Percentiles rank a stretch among this genome's conserved stretches.
phyloP scores from a whole-genome alignment of 1,140 invertebrate species.

The Nymphalis io region DNA sequence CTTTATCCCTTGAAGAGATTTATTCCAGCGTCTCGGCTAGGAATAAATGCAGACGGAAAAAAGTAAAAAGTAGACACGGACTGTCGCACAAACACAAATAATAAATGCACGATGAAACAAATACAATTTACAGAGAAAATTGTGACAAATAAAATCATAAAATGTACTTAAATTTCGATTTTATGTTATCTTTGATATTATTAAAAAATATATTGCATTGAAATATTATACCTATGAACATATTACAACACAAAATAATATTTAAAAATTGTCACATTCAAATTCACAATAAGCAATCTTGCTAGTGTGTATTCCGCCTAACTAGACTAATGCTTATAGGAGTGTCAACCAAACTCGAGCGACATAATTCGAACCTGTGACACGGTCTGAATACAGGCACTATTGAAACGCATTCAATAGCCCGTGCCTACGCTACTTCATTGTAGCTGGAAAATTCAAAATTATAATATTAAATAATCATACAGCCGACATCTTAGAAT shows the following conservation, averaged over 20 bases:
- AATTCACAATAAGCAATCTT: too few relatives aligned
- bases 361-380: slow-evolving; percentile 28
- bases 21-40: neutral
- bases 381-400: slow-evolving; percentile 25
- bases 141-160: neutral
- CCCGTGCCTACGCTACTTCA: slow-evolving; percentile 25
- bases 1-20: too few relatives aligned
- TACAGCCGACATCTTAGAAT: slow-evolving; percentile 22
- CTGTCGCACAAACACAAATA: too few relatives aligned
- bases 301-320: neutral
- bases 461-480: slow-evolving; percentile 34
- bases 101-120: neutral
- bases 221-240: too few relatives aligned
- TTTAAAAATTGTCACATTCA: too few relatives aligned
- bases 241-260: too few relatives aligned
- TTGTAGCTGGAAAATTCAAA: slow-evolving; percentile 28
- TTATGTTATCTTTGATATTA: too few relatives aligned
- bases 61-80: too few relatives aligned
- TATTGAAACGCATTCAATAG: slow-evolving; percentile 25
- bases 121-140: neutral
- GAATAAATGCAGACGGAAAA: too few relatives aligned
- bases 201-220: too few relatives aligned
- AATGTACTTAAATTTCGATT: too few relatives aligned
- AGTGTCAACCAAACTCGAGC: slow-evolving; percentile 26
- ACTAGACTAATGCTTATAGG: slow-evolving; percentile 17